Conservation (phyloP, 2,113 vertebrate species). For the Noctilio leporinus region DNA sequence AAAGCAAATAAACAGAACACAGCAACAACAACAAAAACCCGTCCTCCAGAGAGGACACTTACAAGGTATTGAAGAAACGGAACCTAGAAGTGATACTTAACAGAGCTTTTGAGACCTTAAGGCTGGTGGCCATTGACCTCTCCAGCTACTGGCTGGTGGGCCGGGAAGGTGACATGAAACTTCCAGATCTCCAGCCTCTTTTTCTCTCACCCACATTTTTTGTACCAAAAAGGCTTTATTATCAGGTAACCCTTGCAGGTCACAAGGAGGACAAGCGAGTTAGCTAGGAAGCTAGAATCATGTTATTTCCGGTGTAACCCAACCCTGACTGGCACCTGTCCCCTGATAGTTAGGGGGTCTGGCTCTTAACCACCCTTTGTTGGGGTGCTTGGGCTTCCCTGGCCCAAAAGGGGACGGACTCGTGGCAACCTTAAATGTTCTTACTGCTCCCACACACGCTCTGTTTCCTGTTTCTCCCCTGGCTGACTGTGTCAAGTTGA, state of each 20-base stretch:
- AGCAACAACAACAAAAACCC: not conserved
- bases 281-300: not conserved
- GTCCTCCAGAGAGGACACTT: not conserved
- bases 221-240: not conserved
- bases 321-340: not conserved
- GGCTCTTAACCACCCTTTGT: not conserved
- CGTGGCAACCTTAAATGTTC: not conserved
- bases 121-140: not conserved
- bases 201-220: not conserved
- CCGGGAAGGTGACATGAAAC: not conserved
- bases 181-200: not conserved
- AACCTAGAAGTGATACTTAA: not conserved
- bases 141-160: not conserved
- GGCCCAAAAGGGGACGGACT: not conserved
- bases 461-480: not conserved
- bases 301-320: not conserved
- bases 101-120: not conserved
- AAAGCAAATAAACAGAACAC: not conserved
- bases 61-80: not conserved
- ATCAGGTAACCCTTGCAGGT: not conserved
- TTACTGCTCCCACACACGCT: not conserved
- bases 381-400: not conserved
- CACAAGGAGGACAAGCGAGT: not conserved
- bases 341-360: not conserved
- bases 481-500: not conserved